A percentile compares a stretch with the other conserved stretches of the same genome.
Evolutionary conservation across 2,113 vertebrate species (phyloP).

Genomic region (Eubucco bourcierii): DNA sequence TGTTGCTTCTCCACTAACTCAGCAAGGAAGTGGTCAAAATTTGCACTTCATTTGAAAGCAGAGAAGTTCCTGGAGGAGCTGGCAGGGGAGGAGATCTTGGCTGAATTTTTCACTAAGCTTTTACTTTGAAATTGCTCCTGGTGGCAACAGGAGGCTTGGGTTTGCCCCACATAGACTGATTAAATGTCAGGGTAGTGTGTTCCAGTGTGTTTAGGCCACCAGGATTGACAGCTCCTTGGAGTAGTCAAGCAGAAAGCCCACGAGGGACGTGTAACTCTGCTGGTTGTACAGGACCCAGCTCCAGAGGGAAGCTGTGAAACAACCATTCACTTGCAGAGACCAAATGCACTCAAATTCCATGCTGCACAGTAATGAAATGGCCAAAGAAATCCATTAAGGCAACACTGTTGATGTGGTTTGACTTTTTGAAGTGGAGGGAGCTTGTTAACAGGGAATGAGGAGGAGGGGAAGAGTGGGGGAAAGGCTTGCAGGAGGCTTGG

Average conservation of each 20-base stretch:
- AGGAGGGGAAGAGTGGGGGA: neutral
- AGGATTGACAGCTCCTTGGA: neutral
- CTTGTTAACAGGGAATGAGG: neutral
- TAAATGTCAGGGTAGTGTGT: neutral
- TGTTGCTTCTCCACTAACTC: neutral
- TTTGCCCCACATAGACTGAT: neutral
- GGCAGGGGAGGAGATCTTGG: neutral
- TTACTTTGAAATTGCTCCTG: neutral
- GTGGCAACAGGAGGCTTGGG: neutral
- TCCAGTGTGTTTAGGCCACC: neutral
- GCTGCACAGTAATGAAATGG: neutral
- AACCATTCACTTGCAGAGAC: neutral
- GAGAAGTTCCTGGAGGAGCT: neutral
- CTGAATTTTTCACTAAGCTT: neutral
- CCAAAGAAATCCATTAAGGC: neutral
- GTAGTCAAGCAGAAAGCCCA: neutral
- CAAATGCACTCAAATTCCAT: neutral
- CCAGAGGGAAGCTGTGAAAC: neutral
- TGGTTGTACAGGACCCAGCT: neutral
- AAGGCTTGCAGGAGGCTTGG: neutral
- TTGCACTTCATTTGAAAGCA: neutral
- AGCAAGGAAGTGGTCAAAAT: neutral
- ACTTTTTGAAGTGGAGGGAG: neutral
- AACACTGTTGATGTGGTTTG: neutral
- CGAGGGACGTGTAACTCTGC: neutral